Conservation (phyloP, 2,113 vertebrate genomes). For the Ceyx margarethae region DNA sequence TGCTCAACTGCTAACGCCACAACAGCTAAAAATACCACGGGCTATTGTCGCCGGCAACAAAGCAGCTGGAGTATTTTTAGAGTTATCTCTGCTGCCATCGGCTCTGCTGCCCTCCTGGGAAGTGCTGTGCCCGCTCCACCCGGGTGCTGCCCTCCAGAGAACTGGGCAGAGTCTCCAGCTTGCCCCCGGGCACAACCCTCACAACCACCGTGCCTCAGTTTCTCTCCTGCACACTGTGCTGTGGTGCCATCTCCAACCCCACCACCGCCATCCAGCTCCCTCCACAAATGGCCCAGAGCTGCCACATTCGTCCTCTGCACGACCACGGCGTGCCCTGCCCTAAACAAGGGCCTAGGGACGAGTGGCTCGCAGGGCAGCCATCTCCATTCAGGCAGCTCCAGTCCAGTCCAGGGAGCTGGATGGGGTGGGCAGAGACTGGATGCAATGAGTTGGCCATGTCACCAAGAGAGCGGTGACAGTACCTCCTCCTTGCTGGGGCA, state of each 20-base stretch:
- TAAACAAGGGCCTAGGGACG: neutral
- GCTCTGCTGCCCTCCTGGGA: neutral
- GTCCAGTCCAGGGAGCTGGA: neutral
- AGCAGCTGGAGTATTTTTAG: constrained; percentile 35
- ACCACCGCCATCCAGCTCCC: neutral
- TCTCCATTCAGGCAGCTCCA: neutral
- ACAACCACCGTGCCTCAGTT: neutral
- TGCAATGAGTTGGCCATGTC: neutral
- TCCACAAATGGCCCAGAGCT: neutral
- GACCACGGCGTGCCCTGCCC: neutral
- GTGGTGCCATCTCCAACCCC: neutral
- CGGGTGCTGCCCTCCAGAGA: neutral
- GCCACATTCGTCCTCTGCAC: fast-evolving
- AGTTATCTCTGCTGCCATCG: neutral
- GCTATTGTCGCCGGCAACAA: constrained; percentile 48
- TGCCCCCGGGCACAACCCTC: neutral
- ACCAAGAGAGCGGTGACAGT: neutral
- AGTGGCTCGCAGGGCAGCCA: neutral
- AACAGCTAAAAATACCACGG: constrained; percentile 42
- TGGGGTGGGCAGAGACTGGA: neutral
- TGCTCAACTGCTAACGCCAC: neutral
- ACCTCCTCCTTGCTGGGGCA: neutral
- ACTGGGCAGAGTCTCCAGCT: neutral
- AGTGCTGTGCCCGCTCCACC: neutral
- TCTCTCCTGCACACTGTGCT: neutral